Conservation (phyloP, 2,113 vertebrate species). For the Stigmatopora nigra region DNA sequence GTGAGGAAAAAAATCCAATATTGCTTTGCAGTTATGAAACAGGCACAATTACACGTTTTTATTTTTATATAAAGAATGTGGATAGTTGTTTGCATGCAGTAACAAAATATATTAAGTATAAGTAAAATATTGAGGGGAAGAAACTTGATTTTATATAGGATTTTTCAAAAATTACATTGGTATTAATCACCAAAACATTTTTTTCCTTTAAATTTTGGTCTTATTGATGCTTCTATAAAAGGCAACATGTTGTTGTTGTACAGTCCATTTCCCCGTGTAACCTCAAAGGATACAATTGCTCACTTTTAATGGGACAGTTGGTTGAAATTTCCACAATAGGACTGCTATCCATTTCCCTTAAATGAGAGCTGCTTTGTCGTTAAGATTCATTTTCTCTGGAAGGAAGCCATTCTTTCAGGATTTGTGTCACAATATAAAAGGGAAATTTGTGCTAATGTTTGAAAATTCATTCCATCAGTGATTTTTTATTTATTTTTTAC, state of each 20-base stretch:
- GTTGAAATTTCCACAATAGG: neutral
- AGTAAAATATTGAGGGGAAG: no score
- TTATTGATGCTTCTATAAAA: constrained; percentile 35
- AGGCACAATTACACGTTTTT: no score
- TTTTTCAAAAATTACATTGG: no score
- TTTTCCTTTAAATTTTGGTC: no score
- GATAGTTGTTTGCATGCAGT: no score
- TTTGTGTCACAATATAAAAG: neutral
- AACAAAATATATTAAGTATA: no score
- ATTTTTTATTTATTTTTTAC: neutral
- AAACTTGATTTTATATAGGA: no score
- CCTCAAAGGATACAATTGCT: neutral
- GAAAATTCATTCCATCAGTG: neutral
- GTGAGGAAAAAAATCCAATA: no score
- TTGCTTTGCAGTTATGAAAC: no score
- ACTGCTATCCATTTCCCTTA: neutral
- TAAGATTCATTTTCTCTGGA: neutral
- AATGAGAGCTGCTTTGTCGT: neutral
- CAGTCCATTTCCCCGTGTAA: neutral
- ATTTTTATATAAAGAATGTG: no score
- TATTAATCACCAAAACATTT: no score
- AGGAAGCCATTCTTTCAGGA: neutral
- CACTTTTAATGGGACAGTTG: neutral
- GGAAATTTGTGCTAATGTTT: neutral
- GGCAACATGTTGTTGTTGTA: constrained; percentile 1